Conservation (phyloP, 2,888 invertebrate species). For the Zaprionus lineosus region DNA sequence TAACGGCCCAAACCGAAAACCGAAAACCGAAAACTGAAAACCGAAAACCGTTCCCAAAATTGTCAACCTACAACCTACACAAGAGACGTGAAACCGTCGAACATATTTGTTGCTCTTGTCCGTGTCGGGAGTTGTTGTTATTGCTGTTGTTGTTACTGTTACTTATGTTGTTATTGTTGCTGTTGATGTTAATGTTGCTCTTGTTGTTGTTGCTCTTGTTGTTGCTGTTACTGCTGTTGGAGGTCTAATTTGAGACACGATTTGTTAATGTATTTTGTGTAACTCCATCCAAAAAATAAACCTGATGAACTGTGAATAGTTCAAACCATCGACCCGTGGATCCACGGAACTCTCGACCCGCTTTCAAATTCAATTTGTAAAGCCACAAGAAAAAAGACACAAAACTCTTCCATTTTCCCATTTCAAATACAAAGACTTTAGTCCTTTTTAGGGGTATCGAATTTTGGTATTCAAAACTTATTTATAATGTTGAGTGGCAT, state of each 20-base stretch:
- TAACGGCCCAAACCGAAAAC: constrained; percentile 67
- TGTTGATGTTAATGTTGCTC: constrained; percentile 21
- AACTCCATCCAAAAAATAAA: constrained; percentile 34
- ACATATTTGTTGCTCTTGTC: too few species aligned
- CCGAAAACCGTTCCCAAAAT: constrained; percentile 72
- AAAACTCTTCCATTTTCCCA: too few species aligned
- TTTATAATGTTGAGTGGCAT: too few species aligned
- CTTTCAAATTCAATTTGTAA: constrained; percentile 32
- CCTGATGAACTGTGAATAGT: constrained; percentile 41
- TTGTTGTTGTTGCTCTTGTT: constrained; percentile 39
- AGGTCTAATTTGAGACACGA: constrained; percentile 67
- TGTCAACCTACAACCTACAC: constrained; percentile 72
- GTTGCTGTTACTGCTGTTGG: constrained; percentile 51
- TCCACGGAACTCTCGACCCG: too few species aligned
- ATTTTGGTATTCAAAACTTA: too few species aligned
- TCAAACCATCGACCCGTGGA: constrained; percentile 18
- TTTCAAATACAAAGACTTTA: not conserved
- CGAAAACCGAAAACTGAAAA: constrained; percentile 49
- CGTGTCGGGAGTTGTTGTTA: too few species aligned
- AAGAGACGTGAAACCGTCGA: constrained; percentile 57
- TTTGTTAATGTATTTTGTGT: constrained; percentile 67
- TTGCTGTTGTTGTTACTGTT: constrained; percentile 29
- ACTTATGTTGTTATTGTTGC: constrained; percentile 12
- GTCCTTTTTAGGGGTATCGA: too few species aligned
- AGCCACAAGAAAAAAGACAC: not conserved